These are phyloP conservation scores for Polyommatus iphigenia DNA, from an alignment of 2,888 invertebrate genomes.

Conservation along the genomic window DNA sequence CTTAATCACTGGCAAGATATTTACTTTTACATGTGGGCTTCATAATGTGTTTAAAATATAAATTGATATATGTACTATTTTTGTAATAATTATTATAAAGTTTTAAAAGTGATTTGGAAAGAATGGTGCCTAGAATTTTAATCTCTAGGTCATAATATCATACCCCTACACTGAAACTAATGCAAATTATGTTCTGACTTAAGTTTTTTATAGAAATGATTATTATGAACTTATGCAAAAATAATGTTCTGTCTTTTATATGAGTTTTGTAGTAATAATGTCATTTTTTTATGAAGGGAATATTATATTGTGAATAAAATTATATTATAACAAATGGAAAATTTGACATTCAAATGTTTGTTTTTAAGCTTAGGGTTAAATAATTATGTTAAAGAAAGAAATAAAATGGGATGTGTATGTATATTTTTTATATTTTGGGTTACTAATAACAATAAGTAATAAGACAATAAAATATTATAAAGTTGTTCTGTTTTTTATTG, in stretches of 20 bases:
- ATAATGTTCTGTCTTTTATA: no score
- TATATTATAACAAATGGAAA: no score
- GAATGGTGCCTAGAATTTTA: no score
- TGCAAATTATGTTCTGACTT: no score
- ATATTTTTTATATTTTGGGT: neutral
- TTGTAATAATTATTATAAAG: neutral
- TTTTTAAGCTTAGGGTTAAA: neutral
- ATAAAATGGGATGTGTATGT: neutral
- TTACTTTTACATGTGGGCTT: conserved; percentile 94
- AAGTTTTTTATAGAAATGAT: no score
- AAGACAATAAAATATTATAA: neutral
- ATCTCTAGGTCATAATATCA: no score
- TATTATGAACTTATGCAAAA: no score
- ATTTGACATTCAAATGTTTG: neutral
- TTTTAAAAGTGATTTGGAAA: neutral
- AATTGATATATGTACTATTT: neutral
- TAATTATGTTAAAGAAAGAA: neutral
- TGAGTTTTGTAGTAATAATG: no score
- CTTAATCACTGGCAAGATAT: conserved; percentile 93
- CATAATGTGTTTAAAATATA: conserved; percentile 31
- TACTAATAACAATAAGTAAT: neutral
- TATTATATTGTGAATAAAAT: no score
- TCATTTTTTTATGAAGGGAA: no score
- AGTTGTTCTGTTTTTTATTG: neutral
- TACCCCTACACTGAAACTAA: no score